Evolutionary conservation across 2,113 vertebrate genomes (phyloP), one percentile per base, ranked within the genome.

Genomic region (Rhynchopsitta pachyrhyncha): DNA sequence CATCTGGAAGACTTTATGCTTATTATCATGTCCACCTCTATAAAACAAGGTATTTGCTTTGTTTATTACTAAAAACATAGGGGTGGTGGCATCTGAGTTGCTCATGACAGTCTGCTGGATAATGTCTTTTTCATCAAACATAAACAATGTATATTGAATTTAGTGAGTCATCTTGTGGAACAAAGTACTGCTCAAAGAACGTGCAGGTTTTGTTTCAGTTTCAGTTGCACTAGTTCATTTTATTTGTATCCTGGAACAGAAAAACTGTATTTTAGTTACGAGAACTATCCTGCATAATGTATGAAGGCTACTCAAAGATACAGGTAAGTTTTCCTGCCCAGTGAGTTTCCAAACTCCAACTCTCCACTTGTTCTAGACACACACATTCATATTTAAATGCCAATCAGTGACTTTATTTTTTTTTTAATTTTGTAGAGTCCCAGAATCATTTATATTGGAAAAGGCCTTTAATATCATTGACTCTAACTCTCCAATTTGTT

Each of bases 401-500:
- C 4, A 74, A 6, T 35, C 3, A 18, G 11, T 23, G 31, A 60
- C 14, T 53, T 6, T 7, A 63, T 31, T 25, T 35, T 35, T 35
- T 11, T 52, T 76, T 73, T 22, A 14, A 29, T 73, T 85, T 74
- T 9, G 18, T 31, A 16, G 8, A 77, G 8, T 31, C 6, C 17
- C 17, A 37, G 12, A 70, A 62, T 37, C 2, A 15, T 67, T 86
- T 33, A 19, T 3, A 2, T 80, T 53, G 11, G 11, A 49, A 63
- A 91, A 80, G 3, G n/a, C 15, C 7, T 3, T 41, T 60, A 75
- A 47, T 29, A 47, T 24, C 24, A 70, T 37, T 0, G 0, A 64
- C 3, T 55, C 5, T 11, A 33, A 20, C 11, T 42, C 2, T 37
- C 9, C 3, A 22, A 15, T 47, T 55, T 79, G 3, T 37, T 62